A percentile compares a stretch with the other conserved stretches of the same genome.
Evolutionary conservation across 2,888 invertebrate genomes (phyloP).

Genomic region (Ormyrus pomaceus): DNA sequence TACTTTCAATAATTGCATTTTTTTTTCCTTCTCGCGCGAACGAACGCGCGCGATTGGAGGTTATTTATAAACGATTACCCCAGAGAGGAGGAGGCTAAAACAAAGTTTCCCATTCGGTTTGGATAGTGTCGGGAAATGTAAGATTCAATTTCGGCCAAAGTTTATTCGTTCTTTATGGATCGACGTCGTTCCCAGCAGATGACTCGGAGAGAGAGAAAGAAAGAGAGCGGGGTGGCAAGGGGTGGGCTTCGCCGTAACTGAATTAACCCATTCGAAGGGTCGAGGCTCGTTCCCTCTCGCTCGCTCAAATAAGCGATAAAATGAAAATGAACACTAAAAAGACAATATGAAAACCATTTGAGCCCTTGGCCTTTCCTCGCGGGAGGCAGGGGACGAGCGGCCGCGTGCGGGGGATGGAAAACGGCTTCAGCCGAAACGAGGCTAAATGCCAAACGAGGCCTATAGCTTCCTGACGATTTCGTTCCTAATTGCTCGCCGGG

Average conservation of each 20-base stretch:
- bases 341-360: conserved; percentile 75
- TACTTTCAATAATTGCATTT: too few relatives aligned
- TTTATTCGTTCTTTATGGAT: conserved; percentile 56
- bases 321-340: conserved; percentile 75
- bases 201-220: conserved; percentile 35
- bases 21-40: too few relatives aligned
- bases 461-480: conserved; percentile 63
- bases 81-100: not conserved
- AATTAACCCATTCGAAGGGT: conserved; percentile 68
- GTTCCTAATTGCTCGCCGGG: conserved; percentile 16
- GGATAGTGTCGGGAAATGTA: conserved; percentile 15
- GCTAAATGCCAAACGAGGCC: conserved; percentile 74
- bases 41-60: too few relatives aligned
- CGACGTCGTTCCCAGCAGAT: conserved; percentile 52
- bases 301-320: conserved; percentile 74
- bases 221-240: not conserved
- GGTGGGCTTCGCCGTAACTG: conserved; percentile 54
- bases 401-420: conserved; percentile 50
- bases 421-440: conserved; percentile 60
- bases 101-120: conserved; percentile 29
- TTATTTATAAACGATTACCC: conserved; percentile 1
- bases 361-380: conserved; percentile 59
- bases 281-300: conserved; percentile 49
- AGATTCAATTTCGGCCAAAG: conserved; percentile 50
- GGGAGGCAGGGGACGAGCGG: conserved; percentile 56